These are phyloP conservation scores for Loxodonta africana DNA, from an alignment of 2,113 vertebrate genomes.

Conservation along the genomic window DNA sequence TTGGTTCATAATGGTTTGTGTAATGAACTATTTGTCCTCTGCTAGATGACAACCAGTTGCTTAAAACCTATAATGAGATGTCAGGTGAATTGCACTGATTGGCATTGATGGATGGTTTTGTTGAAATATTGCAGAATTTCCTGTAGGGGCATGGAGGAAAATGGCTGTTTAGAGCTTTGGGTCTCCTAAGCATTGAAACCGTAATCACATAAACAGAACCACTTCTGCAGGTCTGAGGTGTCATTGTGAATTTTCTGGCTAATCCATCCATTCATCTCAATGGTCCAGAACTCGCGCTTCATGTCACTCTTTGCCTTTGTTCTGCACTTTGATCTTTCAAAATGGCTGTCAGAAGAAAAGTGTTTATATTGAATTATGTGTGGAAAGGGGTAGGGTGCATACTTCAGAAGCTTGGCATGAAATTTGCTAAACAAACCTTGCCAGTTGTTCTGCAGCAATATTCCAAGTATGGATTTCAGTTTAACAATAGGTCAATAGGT, in stretches of 20 bases:
- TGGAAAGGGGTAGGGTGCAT: slow-evolving; percentile 88
- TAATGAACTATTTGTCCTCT: slow-evolving; percentile 79
- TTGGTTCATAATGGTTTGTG: slow-evolving; percentile 69
- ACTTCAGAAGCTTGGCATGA: slow-evolving; percentile 92
- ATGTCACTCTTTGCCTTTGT: slow-evolving; percentile 92
- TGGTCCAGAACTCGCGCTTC: slow-evolving; percentile 87
- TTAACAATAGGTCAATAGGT: slow-evolving; percentile 75
- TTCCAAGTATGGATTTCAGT: slow-evolving; percentile 85
- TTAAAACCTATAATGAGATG: slow-evolving; percentile 82
- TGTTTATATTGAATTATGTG: slow-evolving; percentile 93
- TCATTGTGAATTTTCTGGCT: slow-evolving; percentile 91
- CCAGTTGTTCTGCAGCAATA: slow-evolving; percentile 74
- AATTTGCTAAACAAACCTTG: slow-evolving; percentile 95
- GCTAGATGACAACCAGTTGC: slow-evolving; percentile 72
- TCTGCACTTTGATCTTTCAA: slow-evolving; percentile 93
- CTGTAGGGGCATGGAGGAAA: slow-evolving; percentile 63
- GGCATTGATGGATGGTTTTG: slow-evolving; percentile 80
- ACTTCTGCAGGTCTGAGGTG: slow-evolving; percentile 88
- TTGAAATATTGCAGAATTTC: slow-evolving; percentile 71
- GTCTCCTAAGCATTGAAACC: slow-evolving; percentile 80
- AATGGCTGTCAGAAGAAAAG: slow-evolving; percentile 89
- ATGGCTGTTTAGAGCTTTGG: slow-evolving; percentile 82
- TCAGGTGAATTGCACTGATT: slow-evolving; percentile 83
- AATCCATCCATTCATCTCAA: slow-evolving; percentile 90
- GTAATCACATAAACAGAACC: slow-evolving; percentile 95